phyloP scores from a whole-genome alignment of 1,140 invertebrate genomes.

The Bombus waltoni region DNA sequence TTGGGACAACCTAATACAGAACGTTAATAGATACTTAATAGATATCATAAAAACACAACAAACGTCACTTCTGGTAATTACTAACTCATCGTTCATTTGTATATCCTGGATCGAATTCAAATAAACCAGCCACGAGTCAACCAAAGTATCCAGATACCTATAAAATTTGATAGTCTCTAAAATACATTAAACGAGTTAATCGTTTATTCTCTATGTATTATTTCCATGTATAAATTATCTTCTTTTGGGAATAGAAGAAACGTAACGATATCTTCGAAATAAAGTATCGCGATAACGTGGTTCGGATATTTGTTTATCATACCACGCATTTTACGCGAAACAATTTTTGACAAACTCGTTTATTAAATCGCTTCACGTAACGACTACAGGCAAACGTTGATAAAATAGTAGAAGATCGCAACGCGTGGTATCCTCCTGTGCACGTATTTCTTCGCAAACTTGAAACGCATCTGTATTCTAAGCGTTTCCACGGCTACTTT shows the following conservation, averaged over 20 bases:
- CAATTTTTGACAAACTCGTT: conserved; percentile 7
- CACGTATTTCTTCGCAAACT: background rate
- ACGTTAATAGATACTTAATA: too few species aligned
- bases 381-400: background rate
- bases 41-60: too few species aligned
- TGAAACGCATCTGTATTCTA: conserved; percentile 16
- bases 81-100: too few species aligned
- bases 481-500: background rate
- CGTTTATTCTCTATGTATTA: background rate
- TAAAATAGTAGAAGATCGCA: too few species aligned
- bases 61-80: too few species aligned
- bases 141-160: too few species aligned
- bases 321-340: background rate
- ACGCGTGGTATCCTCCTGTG: background rate
- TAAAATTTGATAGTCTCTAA: too few species aligned
- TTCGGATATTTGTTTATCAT: background rate
- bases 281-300: background rate
- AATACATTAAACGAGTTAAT: background rate
- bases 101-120: too few species aligned
- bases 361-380: conserved; percentile 25
- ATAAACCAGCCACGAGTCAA: too few species aligned
- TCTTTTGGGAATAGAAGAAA: background rate
- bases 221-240: background rate
- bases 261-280: background rate
- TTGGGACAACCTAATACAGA: too few species aligned